Evolutionary conservation across 35 echinoderm and acorn worm species (phyloP).

Genomic region (Eucidaris tribuloides): DNA sequence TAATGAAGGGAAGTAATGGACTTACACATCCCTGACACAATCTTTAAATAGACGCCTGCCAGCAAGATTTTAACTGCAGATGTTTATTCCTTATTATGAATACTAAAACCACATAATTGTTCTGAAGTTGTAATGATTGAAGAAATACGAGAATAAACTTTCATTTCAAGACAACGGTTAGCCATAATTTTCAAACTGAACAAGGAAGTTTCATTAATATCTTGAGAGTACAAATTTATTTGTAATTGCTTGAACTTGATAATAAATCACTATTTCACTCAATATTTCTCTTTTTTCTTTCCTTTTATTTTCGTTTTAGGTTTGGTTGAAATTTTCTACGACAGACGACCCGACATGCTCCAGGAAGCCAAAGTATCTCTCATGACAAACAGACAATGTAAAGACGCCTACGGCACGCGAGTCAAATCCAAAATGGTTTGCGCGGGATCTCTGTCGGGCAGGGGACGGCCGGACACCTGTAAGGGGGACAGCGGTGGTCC

Average conservation of each 20-base stretch:
- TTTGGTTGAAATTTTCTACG: slow-evolving; percentile 14
- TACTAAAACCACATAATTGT: too few relatives aligned
- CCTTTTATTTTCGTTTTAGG: slow-evolving; percentile 28
- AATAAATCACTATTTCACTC: background rate
- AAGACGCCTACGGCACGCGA: slow-evolving; percentile 32
- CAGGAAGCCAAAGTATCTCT: slow-evolving; percentile 59
- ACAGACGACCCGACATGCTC: background rate
- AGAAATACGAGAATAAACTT: background rate
- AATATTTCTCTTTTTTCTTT: background rate
- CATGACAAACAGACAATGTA: slow-evolving; percentile 27
- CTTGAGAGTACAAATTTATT: background rate
- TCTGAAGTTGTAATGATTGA: background rate
- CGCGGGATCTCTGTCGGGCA: slow-evolving; percentile 34
- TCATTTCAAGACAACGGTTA: background rate
- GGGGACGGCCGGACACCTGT: slow-evolving; percentile 62
- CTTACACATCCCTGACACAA: too few relatives aligned
- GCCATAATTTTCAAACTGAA: background rate
- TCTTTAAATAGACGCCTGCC: too few relatives aligned
- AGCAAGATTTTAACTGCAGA: too few relatives aligned
- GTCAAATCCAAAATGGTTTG: slow-evolving; percentile 72
- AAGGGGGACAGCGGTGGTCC: slow-evolving; percentile 88
- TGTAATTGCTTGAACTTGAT: background rate
- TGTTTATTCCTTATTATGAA: too few relatives aligned
- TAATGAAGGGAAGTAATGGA: too few relatives aligned
- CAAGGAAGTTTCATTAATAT: background rate